These are phyloP conservation scores for Tychaedon coryphoeus DNA, from an alignment of 2,113 vertebrate genomes.

Conservation along the genomic window DNA sequence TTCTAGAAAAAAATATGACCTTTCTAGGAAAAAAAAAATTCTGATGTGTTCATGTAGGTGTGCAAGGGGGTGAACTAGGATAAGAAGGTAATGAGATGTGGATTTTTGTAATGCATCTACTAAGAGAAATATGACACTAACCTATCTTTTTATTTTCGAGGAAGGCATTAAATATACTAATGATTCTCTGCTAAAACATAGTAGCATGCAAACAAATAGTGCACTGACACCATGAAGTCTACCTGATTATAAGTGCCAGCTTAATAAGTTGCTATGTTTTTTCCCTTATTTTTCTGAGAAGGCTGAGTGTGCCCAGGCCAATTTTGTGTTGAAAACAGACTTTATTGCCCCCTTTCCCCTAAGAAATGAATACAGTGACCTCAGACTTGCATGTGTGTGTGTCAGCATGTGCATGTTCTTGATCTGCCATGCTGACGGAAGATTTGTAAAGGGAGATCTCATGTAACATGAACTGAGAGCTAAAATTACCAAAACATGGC, in stretches of 20 bases:
- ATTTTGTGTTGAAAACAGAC: neutral
- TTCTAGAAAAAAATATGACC: neutral
- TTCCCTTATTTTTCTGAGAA: neutral
- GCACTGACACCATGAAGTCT: neutral
- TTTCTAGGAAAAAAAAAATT: neutral
- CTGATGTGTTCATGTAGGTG: neutral
- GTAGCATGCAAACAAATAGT: neutral
- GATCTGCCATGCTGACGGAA: neutral
- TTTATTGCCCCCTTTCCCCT: neutral
- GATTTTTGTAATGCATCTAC: neutral
- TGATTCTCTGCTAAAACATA: neutral
- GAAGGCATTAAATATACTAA: neutral
- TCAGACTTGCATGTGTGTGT: neutral
- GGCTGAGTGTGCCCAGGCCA: accelerated
- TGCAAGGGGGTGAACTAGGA: neutral
- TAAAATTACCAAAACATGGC: neutral
- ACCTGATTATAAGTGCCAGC: neutral
- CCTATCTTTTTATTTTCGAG: neutral
- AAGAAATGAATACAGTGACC: neutral
- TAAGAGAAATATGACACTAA: neutral
- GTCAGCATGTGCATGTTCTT: neutral
- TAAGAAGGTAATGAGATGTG: neutral
- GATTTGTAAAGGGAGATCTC: neutral
- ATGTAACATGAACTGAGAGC: neutral
- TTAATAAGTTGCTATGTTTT: neutral